These are phyloP conservation scores for Xiphophorus maculatus DNA, from an alignment of 2,113 vertebrate species.

Conservation along the genomic window DNA sequence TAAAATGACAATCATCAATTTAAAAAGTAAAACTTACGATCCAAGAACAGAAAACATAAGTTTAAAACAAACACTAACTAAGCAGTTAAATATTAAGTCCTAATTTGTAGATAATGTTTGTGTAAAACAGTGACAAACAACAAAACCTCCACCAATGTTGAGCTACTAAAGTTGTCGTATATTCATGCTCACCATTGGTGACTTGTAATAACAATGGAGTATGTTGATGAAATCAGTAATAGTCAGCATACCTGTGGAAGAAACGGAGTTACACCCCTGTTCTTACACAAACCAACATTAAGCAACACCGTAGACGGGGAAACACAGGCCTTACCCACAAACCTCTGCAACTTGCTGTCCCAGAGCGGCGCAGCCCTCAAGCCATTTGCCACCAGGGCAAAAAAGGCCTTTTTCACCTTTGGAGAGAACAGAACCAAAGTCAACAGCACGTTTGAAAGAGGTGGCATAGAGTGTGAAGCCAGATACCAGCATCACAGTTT, in stretches of 20 bases:
- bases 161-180: not conserved
- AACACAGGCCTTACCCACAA: conserved; percentile 87
- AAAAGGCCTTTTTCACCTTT: conserved; percentile 95
- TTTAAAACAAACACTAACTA: not conserved
- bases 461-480: too few relatives aligned
- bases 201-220: conserved; percentile 94
- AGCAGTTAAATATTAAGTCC: too few relatives aligned
- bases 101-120: not conserved
- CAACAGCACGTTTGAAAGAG: too few relatives aligned
- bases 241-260: conserved; percentile 91
- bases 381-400: conserved; percentile 90
- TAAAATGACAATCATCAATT: not conserved
- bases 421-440: not conserved
- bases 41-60: not conserved
- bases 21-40: not conserved
- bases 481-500: too few relatives aligned
- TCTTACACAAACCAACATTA: not conserved
- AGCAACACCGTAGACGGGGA: fast-evolving
- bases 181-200: conserved; percentile 88
- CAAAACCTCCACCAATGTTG: not conserved
- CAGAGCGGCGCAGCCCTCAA: conserved; percentile 92
- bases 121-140: not conserved
- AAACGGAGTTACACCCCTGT: not conserved
- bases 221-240: conserved; percentile 99
- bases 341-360: conserved; percentile 91